A percentile compares a stretch with the other conserved stretches of the same genome.
Evolutionary conservation across 1,140 invertebrate species (phyloP).

Genomic region (Kradibia gibbosae): DNA sequence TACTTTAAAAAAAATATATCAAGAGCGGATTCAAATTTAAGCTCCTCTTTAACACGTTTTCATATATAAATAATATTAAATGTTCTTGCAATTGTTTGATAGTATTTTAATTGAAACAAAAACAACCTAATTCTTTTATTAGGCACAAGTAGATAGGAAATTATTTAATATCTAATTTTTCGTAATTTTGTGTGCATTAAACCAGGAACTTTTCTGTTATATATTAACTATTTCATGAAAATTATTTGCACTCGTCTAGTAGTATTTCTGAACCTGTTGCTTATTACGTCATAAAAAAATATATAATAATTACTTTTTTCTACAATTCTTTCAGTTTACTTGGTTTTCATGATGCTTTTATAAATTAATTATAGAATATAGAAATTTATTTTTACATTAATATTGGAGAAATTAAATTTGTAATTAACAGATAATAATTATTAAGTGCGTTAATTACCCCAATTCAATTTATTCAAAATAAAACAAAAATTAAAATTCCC

Average conservation of each 20-base stretch:
- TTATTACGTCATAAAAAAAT: neutral
- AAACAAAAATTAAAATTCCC: neutral
- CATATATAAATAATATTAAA: neutral
- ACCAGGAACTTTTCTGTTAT: constrained; percentile 2
- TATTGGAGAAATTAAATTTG: too few species aligned
- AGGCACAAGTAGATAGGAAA: too few species aligned
- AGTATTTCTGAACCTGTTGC: constrained; percentile 13
- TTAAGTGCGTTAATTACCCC: neutral
- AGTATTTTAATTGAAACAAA: neutral
- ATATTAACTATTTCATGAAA: constrained; percentile 10
- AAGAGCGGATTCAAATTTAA: neutral
- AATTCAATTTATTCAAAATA: neutral
- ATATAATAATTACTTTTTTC: neutral
- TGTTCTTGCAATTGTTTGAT: neutral
- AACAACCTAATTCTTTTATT: neutral
- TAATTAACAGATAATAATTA: neutral
- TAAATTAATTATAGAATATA: too few species aligned
- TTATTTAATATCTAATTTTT: constrained; percentile 1
- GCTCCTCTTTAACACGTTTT: neutral
- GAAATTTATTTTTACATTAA: too few species aligned
- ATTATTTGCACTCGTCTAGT: constrained; percentile 7
- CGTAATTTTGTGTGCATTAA: constrained; percentile 4
- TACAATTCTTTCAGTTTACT: neutral
- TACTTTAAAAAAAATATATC: too few species aligned
- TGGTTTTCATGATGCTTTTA: neutral